These are phyloP conservation scores for Labia minor DNA, from an alignment of 2,888 invertebrate genomes.

Conservation along the genomic window DNA sequence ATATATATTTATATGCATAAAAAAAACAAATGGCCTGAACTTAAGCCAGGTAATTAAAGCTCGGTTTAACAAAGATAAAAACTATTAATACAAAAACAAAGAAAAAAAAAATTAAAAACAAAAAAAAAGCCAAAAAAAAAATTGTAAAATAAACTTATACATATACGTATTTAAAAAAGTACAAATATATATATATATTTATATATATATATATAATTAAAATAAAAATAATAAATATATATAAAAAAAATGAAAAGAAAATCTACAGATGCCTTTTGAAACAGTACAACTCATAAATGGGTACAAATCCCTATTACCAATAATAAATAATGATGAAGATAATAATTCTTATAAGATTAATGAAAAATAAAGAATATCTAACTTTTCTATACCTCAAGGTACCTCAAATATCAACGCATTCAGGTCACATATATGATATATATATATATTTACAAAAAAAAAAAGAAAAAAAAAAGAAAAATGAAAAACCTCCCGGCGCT, in stretches of 20 bases:
- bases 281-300: constrained; percentile 13
- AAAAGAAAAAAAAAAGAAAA: no score
- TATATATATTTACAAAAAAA: constrained; percentile 13
- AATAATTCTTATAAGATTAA: neutral
- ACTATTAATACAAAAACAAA: no score
- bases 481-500: constrained; percentile 13
- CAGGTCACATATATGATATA: constrained; percentile 3
- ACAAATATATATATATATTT: neutral
- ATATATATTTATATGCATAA: no score
- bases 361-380: no score
- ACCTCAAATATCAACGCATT: constrained; percentile 4
- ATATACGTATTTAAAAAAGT: neutral
- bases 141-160: no score
- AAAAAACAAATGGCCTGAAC: constrained; percentile 13
- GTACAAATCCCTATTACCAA: neutral
- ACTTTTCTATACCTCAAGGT: neutral
- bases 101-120: neutral
- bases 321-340: constrained; percentile 13
- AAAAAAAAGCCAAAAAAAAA: no score
- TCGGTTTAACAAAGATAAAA: neutral
- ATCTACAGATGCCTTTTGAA: constrained; percentile 5
- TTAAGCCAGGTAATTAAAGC: neutral
- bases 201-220: neutral
- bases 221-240: neutral
- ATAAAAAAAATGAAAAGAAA: neutral